A percentile compares a stretch with the other conserved stretches of the same genome.
Evolutionary conservation across 2,797 vertebrate species (phyloP).

Genomic region (Myotis daubentonii): DNA sequence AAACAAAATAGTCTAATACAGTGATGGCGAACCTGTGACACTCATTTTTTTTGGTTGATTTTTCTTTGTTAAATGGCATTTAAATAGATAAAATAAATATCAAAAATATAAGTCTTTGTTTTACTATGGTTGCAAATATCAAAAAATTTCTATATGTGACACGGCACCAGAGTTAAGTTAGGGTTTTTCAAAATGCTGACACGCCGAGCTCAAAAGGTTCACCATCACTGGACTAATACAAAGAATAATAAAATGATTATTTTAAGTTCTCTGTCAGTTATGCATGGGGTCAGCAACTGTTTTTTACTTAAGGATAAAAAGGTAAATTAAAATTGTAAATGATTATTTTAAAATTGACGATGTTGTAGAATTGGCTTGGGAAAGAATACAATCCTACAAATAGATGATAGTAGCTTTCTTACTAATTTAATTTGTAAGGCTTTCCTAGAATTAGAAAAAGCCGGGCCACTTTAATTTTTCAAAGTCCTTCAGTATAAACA

Average conservation of each 20-base stretch:
- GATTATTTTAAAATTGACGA: conserved; percentile 6
- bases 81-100: too few relatives aligned
- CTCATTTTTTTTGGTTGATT: too few relatives aligned
- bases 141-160: too few relatives aligned
- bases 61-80: too few relatives aligned
- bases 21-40: too few relatives aligned
- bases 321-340: conserved; percentile 45
- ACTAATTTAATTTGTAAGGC: conserved; percentile 27
- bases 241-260: conserved; percentile 17
- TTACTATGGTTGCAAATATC: too few relatives aligned
- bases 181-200: too few relatives aligned
- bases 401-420: background rate
- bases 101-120: too few relatives aligned
- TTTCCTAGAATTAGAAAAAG: background rate
- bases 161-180: too few relatives aligned
- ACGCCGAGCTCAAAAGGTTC: too few relatives aligned
- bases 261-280: conserved; percentile 25
- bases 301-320: conserved; percentile 14
- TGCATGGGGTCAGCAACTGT: background rate
- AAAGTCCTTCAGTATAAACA: conserved; percentile 18
- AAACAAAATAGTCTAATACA: too few relatives aligned
- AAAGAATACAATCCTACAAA: conserved; percentile 16
- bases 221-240: background rate
- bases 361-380: background rate
- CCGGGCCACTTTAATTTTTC: background rate